phyloP scores from a whole-genome alignment of 2,797 vertebrate species.

The Lagorchestes hirsutus region DNA sequence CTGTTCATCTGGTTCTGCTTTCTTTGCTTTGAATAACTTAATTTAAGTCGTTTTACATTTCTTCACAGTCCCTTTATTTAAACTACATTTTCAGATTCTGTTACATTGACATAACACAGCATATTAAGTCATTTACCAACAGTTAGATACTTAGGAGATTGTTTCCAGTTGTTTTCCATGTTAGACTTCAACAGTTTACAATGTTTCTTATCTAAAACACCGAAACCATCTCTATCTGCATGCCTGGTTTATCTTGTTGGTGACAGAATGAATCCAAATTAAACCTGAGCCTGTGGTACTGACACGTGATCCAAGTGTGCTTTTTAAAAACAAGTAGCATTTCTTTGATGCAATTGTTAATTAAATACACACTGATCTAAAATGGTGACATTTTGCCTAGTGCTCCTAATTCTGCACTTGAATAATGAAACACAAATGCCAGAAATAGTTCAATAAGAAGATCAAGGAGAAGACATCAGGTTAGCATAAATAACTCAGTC shows the following conservation, averaged over 20 bases:
- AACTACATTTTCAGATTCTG: not conserved
- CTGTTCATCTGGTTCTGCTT: not conserved
- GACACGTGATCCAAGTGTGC: constrained; percentile 58
- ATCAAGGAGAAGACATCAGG: constrained; percentile 12
- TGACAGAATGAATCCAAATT: constrained; percentile 72
- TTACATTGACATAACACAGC: not conserved
- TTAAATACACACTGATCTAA: constrained; percentile 4
- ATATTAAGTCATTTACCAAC: not conserved
- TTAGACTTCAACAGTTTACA: not conserved
- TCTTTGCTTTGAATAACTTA: not conserved
- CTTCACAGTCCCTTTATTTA: not conserved
- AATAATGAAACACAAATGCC: constrained; percentile 30
- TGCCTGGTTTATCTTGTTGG: constrained; percentile 52
- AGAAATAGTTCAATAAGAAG: constrained; percentile 47
- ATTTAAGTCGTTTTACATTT: not conserved
- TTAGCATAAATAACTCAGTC: constrained; percentile 2
- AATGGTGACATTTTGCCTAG: constrained; percentile 55
- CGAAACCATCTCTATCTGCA: constrained; percentile 21
- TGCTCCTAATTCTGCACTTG: constrained; percentile 34
- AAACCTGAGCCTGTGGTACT: constrained; percentile 46
- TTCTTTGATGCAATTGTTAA: constrained; percentile 49
- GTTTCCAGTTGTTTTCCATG: not conserved
- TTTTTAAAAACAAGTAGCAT: constrained; percentile 52
- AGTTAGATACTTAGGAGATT: not conserved
- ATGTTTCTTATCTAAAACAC: constrained; percentile 39